phyloP scores from a whole-genome alignment of 2,797 vertebrate genomes.

The Lacerta bilineata region DNA sequence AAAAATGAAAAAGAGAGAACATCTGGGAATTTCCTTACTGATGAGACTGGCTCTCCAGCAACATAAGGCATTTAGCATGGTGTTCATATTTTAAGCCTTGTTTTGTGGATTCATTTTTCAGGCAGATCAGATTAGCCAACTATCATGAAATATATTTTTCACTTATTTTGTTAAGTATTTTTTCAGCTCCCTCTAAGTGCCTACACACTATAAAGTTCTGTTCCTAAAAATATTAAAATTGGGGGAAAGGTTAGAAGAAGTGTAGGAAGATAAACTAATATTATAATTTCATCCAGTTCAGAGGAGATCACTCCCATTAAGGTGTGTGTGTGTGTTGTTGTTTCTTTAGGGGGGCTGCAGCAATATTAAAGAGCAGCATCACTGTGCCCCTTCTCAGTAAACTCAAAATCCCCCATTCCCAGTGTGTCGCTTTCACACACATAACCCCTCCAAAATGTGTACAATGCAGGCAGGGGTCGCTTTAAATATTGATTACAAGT shows the following conservation, averaged over 20 bases:
- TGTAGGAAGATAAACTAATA: background rate
- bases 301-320: too few species aligned
- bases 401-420: too few species aligned
- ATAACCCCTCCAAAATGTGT: too few species aligned
- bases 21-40: constrained; percentile 52
- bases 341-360: background rate
- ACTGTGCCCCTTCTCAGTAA: background rate
- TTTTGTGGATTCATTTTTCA: constrained; percentile 65
- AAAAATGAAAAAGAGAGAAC: constrained; percentile 59
- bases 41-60: constrained; percentile 52
- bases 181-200: constrained; percentile 6
- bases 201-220: background rate
- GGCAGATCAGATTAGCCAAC: background rate
- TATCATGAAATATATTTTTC: constrained; percentile 22
- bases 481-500: too few species aligned
- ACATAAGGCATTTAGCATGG: constrained; percentile 60
- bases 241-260: background rate
- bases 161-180: constrained; percentile 18
- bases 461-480: too few species aligned
- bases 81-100: constrained; percentile 62
- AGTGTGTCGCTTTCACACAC: too few species aligned
- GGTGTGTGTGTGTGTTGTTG: too few species aligned
- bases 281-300: background rate
- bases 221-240: background rate
- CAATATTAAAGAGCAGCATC: background rate